A percentile compares a stretch with the other conserved stretches of the same genome.
Conservation (phyloP, 2,797 vertebrate species). For the Urophycis tenuis region DNA sequence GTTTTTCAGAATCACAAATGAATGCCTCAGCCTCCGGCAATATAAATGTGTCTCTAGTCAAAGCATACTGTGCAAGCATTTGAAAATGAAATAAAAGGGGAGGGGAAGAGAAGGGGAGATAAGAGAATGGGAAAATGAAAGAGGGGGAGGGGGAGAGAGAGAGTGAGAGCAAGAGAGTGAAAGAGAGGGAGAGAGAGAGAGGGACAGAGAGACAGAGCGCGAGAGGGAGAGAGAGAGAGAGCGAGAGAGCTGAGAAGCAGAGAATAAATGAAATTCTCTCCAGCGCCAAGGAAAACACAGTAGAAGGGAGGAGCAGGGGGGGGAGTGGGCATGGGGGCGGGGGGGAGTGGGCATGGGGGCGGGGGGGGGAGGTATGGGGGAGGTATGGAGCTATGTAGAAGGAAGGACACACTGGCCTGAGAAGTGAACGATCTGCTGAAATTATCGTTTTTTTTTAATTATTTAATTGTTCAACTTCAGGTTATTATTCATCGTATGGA, state of each 20-base stretch:
- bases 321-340: slow-evolving; percentile 1
- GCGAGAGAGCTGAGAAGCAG: slow-evolving; percentile 51
- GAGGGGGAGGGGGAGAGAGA: slow-evolving; percentile 37
- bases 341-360: not conserved
- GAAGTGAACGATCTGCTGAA: not conserved
- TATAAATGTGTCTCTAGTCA: not conserved
- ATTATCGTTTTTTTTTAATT: not conserved
- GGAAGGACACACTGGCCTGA: not conserved
- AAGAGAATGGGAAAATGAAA: slow-evolving; percentile 23
- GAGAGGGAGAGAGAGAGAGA: slow-evolving; percentile 4
- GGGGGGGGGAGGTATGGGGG: not conserved
- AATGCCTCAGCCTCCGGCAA: not conserved
- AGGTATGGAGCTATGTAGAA: not conserved
- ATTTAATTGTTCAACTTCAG: slow-evolving; percentile 1
- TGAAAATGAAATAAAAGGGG: not conserved
- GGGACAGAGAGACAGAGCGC: slow-evolving; percentile 24
- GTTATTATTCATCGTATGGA: not conserved
- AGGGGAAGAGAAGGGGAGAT: slow-evolving; percentile 4
- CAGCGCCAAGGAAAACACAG: slow-evolving; percentile 55
- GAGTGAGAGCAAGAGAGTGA: slow-evolving; percentile 37
- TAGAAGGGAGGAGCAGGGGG: slow-evolving; percentile 13
- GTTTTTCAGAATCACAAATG: not conserved
- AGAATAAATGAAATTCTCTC: slow-evolving; percentile 69
- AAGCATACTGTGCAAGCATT: slow-evolving; percentile 3
- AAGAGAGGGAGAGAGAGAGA: slow-evolving; percentile 56